phyloP scores from a whole-genome alignment of 2,113 vertebrate species.

The Sminthopsis crassicaudata region DNA sequence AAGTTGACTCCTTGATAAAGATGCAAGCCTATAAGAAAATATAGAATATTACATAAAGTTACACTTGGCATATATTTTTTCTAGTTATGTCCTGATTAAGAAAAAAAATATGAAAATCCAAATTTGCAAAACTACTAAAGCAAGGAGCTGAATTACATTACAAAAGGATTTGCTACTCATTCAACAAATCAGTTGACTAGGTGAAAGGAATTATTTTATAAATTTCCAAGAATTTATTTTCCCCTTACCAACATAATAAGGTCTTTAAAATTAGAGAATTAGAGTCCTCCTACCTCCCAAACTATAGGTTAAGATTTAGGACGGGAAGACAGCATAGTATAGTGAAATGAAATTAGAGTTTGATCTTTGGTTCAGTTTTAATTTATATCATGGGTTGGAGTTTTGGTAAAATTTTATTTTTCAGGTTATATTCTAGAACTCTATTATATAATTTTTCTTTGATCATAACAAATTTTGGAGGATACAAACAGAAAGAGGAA shows the following conservation, averaged over 20 bases:
- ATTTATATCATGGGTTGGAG: not conserved
- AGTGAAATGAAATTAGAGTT: not conserved
- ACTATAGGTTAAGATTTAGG: not conserved
- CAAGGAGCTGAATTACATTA: conserved; percentile 5
- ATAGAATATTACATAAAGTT: not conserved
- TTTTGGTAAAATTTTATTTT: not conserved
- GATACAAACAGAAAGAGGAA: not conserved
- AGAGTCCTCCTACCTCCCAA: not conserved
- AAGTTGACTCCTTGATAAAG: conserved; percentile 39
- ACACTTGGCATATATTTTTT: conserved; percentile 22
- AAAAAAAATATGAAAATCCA: conserved; percentile 30
- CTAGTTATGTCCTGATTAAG: conserved; percentile 21
- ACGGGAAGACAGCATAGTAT: not conserved
- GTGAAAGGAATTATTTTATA: conserved; percentile 5
- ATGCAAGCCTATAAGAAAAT: conserved; percentile 49
- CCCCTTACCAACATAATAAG: not conserved
- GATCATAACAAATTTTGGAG: not conserved
- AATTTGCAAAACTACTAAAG: not conserved
- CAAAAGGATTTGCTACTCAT: conserved; percentile 3
- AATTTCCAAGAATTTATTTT: conserved; percentile 32
- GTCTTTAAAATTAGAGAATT: no score
- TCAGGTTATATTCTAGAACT: not conserved
- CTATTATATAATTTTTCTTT: not conserved
- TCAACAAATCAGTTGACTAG: conserved; percentile 15
- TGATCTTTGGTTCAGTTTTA: not conserved